These are phyloP conservation scores for Macrocentrus cingulum DNA, from an alignment of 1,140 invertebrate species.

Conservation along the genomic window DNA sequence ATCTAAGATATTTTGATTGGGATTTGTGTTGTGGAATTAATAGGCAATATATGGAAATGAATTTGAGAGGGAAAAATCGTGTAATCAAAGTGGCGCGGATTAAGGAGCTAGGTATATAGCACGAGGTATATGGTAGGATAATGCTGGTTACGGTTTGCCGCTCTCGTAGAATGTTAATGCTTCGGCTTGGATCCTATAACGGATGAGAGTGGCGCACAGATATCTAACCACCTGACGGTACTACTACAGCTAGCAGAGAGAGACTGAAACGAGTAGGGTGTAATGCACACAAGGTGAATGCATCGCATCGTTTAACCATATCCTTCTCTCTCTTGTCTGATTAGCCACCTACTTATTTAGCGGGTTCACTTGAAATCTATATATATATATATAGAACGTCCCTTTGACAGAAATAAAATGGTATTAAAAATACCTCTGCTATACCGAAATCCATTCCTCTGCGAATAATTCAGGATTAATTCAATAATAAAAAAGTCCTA, in stretches of 20 bases:
- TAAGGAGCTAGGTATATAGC: slow-evolving; percentile 13
- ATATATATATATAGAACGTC: too few species aligned
- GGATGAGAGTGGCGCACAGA: slow-evolving; percentile 27
- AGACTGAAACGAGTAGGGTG: not conserved
- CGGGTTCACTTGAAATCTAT: not conserved
- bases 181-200: slow-evolving; percentile 24
- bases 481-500: too few species aligned
- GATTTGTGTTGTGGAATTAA: too few species aligned
- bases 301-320: not conserved
- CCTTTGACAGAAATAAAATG: too few species aligned
- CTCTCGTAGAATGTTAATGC: slow-evolving; percentile 28
- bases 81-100: not conserved
- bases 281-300: not conserved
- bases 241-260: not conserved
- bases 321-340: slow-evolving; percentile 6
- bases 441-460: too few species aligned
- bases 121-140: slow-evolving; percentile 29
- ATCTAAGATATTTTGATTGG: too few species aligned
- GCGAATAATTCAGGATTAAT: too few species aligned
- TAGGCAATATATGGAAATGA: too few species aligned
- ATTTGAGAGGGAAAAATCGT: slow-evolving; percentile 4
- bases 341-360: slow-evolving; percentile 12
- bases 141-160: slow-evolving; percentile 27
- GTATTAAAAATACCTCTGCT: too few species aligned
- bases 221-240: slow-evolving; percentile 28